These are phyloP conservation scores for Linnaemya tessellans DNA, from an alignment of 2,888 invertebrate genomes.

Conservation along the genomic window DNA sequence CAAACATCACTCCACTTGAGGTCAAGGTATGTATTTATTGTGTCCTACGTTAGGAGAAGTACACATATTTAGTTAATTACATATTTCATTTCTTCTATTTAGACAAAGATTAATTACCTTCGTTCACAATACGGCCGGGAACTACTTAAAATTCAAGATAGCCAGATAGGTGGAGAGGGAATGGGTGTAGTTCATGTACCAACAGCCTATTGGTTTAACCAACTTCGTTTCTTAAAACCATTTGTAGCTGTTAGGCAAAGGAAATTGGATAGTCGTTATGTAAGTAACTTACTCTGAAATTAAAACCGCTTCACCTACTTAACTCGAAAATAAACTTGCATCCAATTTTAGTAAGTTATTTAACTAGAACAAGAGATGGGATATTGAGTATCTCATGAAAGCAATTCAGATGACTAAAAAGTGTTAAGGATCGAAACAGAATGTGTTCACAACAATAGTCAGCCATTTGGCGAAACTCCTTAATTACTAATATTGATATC, in stretches of 20 bases:
- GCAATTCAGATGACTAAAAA: no score
- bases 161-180: neutral
- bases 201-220: slow-evolving; percentile 2
- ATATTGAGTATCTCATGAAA: no score
- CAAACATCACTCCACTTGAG: neutral
- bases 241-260: neutral
- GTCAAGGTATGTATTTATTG: neutral
- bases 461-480: no score
- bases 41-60: neutral
- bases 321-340: no score
- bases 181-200: neutral
- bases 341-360: no score
- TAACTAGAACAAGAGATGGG: no score
- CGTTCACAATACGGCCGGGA: neutral
- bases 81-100: neutral
- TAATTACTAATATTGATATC: no score
- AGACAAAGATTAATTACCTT: slow-evolving; percentile 13
- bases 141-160: neutral
- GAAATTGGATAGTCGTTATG: neutral
- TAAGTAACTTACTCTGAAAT: neutral
- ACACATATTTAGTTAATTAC: neutral
- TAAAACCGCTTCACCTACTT: no score
- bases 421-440: no score
- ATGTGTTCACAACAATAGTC: no score
- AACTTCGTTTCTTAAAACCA: neutral